Base-by-base conservation (phyloP, 2,797 vertebrate genomes). In the Petrocephalus sullivani region DNA sequence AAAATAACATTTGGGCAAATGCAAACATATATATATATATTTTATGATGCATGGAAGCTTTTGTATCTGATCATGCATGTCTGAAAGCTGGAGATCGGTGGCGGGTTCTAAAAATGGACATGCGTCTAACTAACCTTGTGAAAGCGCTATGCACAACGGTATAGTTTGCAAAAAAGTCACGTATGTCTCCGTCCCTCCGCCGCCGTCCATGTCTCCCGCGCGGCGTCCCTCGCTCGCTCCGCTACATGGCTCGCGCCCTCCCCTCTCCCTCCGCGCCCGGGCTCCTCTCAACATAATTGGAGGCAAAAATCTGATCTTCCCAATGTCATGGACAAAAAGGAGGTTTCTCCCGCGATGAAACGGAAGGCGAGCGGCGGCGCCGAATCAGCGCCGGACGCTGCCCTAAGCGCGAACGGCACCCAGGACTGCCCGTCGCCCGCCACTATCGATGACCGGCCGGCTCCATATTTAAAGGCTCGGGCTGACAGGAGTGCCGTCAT, bases 281-380 rank as follows among this genome's bases (percentile, higher is more conserved):
- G 92, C 92, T 94, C 92, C 91, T 91, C 91, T 93, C 91, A 93
- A 95, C 92, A 94, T 94, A 94, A 95, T 94, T 94, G 93, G 93
- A 93, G 92, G 91, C 91, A 94, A 93, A 91, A 92, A 83, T 95
- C 92, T 94, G 93, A 94, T 93, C 92, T 92, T 91, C 91, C 92
- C 92, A 95, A 94, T 95, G 93, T 94, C 94, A 96, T 95, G 95
- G 95, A 96, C 93, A 94, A 93, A 91, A 94, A 93, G 92, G 93
- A 95, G 91, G 91, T 93, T 92, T 93, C 95, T 88, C 92, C 93
- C 89, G 93, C 94, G 91, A 93, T 95, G 95, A 95, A 94, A 87
- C 95, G 94, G 92, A 94, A 93, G 91, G 93, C 92, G 88, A 91
- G 89, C 90, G 67, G 89, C 33, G 86, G 85, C 85, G 61, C 90